Percentiles rank a stretch among this genome's conserved stretches.
Conservation (phyloP, 2,888 invertebrate species). For the Labia minor region DNA sequence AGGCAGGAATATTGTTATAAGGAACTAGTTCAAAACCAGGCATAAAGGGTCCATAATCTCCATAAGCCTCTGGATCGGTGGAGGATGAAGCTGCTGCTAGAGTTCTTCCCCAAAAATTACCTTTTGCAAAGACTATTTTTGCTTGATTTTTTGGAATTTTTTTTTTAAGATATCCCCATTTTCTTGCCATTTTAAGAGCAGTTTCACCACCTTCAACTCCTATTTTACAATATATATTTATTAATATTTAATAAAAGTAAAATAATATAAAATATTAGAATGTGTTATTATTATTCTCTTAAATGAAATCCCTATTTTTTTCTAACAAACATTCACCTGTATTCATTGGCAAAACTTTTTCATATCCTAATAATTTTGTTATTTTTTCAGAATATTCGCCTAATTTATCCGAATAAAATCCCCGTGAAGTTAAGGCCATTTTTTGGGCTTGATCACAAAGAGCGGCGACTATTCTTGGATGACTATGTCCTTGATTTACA, state of each 20-base stretch:
- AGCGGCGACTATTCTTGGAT: constrained; percentile 70
- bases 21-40: constrained; percentile 78
- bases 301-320: no score
- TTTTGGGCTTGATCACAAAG: constrained; percentile 62
- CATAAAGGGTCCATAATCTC: constrained; percentile 84
- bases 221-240: constrained; percentile 34
- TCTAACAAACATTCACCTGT: no score
- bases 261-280: no score
- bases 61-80: constrained; percentile 71
- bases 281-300: no score
- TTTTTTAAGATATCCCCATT: constrained; percentile 86
- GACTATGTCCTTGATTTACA: constrained; percentile 91
- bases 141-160: constrained; percentile 71
- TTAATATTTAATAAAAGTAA: no score
- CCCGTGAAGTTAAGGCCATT: constrained; percentile 79
- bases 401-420: constrained; percentile 78
- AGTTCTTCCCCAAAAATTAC: constrained; percentile 94
- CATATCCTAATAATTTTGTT: constrained; percentile 72
- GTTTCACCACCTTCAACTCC: constrained; percentile 93
- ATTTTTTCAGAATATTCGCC: constrained; percentile 81
- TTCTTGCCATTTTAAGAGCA: constrained; percentile 82
- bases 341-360: constrained; percentile 89
- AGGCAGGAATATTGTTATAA: constrained; percentile 68
- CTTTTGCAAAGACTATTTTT: constrained; percentile 78
- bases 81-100: constrained; percentile 81